Conservation (phyloP, 2,888 invertebrate species). For the Microctonus hyperodae region DNA sequence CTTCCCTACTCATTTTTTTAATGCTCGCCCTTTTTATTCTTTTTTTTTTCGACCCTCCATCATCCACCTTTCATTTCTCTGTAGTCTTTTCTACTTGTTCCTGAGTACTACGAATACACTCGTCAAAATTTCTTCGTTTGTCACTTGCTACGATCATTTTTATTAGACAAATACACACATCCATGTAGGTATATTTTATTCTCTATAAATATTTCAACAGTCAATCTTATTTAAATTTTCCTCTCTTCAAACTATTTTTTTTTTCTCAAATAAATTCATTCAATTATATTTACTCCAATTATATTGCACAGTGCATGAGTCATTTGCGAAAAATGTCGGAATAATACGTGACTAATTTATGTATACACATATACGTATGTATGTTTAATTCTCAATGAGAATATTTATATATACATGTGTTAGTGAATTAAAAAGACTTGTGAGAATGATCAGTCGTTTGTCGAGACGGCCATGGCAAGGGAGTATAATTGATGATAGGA, state of each 20-base stretch:
- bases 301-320: not conserved
- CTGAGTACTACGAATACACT: slow-evolving; percentile 14
- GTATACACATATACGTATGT: not conserved
- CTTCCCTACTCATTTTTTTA: slow-evolving; percentile 19
- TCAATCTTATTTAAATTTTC: slow-evolving; percentile 8
- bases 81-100: too few species aligned
- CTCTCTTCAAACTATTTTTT: not conserved
- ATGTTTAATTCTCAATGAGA: too few species aligned
- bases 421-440: slow-evolving; percentile 2
- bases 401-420: not conserved
- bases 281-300: slow-evolving; percentile 3
- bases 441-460: slow-evolving; percentile 2
- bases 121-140: slow-evolving; percentile 26
- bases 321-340: not conserved
- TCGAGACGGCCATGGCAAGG: not conserved
- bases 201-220: slow-evolving; percentile 5
- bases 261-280: not conserved
- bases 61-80: not conserved
- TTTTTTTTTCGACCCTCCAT: slow-evolving; percentile 16
- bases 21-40: slow-evolving; percentile 16
- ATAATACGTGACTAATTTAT: not conserved
- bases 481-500: slow-evolving; percentile 21
- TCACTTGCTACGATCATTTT: slow-evolving; percentile 25
- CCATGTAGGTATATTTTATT: slow-evolving; percentile 15
- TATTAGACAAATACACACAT: too few species aligned